phyloP scores from a whole-genome alignment of 1,140 invertebrate genomes.

The Drosophila kikkawai region DNA sequence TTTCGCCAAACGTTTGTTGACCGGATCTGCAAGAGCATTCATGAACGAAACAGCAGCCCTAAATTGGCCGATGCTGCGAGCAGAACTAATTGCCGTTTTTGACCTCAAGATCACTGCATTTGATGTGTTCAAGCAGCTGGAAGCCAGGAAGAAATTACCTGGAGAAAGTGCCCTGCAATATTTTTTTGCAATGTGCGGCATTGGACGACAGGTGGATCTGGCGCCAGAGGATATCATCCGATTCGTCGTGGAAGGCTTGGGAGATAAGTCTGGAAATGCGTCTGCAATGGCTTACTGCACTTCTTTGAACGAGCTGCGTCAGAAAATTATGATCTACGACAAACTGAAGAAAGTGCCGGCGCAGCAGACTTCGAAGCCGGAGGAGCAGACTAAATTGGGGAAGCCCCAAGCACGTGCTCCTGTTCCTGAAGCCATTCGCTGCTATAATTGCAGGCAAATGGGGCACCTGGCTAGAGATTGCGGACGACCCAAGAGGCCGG shows the following conservation, averaged over 20 bases:
- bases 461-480: neutral
- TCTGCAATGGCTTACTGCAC: neutral
- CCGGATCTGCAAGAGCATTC: neutral
- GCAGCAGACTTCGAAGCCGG: neutral
- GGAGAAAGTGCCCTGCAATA: neutral
- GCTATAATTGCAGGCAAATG: slow-evolving; percentile 2
- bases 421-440: neutral
- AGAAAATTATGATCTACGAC: neutral
- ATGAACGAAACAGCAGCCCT: neutral
- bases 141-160: neutral
- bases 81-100: neutral
- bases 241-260: slow-evolving; percentile 2
- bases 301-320: no score
- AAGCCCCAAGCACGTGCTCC: no score
- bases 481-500: slow-evolving; percentile 2
- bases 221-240: neutral
- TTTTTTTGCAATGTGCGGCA: neutral
- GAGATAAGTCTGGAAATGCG: neutral
- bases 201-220: neutral
- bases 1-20: neutral
- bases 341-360: neutral
- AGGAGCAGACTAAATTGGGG: no score
- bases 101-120: no score
- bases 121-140: no score
- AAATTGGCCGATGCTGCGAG: neutral